Evolutionary conservation across 2,888 invertebrate species (phyloP).

Genomic region (Dryobotodes eremita): DNA sequence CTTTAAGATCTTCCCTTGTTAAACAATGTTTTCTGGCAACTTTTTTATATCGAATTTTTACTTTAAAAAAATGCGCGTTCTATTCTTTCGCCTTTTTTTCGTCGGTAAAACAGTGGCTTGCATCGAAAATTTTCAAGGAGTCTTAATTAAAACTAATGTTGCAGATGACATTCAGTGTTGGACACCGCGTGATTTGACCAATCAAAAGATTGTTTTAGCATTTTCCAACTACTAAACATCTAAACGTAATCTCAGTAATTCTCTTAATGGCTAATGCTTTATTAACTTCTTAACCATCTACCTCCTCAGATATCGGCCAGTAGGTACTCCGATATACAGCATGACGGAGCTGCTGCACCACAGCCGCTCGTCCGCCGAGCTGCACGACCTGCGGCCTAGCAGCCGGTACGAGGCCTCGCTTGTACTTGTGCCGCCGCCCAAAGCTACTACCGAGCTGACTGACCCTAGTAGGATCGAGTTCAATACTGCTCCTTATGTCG

Average conservation of each 20-base stretch:
- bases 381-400: conserved; percentile 94
- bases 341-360: conserved; percentile 96
- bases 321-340: conserved; percentile 95
- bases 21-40: too few relatives aligned
- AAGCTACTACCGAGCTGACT: conserved; percentile 94
- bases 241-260: neutral
- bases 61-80: too few relatives aligned
- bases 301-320: conserved; percentile 93
- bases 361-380: conserved; percentile 94
- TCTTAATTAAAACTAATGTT: neutral
- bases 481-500: conserved; percentile 93
- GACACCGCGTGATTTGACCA: neutral
- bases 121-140: neutral
- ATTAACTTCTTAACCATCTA: neutral
- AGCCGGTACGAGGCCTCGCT: conserved; percentile 96
- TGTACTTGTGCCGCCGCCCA: conserved; percentile 95
- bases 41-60: too few relatives aligned
- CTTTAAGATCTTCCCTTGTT: too few relatives aligned
- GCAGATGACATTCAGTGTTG: neutral
- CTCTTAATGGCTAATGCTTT: neutral
- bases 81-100: too few relatives aligned
- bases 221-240: neutral
- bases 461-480: conserved; percentile 93
- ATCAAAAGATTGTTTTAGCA: neutral
- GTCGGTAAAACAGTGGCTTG: neutral